A percentile compares a stretch with the other conserved stretches of the same genome.
Conservation (phyloP, 1,140 invertebrate genomes). For the Caenorhabditis remanei region DNA sequence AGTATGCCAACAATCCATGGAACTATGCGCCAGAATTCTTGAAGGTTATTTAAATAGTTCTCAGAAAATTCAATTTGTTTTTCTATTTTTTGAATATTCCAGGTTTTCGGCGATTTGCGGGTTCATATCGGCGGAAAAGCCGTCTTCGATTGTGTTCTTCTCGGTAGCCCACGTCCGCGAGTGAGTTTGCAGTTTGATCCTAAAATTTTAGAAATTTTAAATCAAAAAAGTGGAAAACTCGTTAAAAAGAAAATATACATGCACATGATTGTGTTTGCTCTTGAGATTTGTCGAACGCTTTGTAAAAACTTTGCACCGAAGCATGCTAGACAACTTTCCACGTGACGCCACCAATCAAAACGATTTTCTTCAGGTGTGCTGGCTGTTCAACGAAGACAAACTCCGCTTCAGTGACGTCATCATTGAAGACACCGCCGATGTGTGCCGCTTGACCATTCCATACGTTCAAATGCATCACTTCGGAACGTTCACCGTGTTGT, state of each 20-base stretch:
- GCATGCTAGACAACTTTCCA: not conserved
- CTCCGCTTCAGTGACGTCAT: constrained; percentile 73
- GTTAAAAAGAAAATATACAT: too few relatives aligned
- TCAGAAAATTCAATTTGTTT: not conserved
- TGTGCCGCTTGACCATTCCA: constrained; percentile 74
- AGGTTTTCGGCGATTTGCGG: constrained; percentile 76
- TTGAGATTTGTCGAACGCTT: too few relatives aligned
- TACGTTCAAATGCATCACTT: constrained; percentile 71
- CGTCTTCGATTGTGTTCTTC: constrained; percentile 77
- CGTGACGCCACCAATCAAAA: not conserved
- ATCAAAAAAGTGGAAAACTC: too few relatives aligned
- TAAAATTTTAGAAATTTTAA: not conserved
- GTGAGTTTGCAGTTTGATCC: constrained; percentile 60
- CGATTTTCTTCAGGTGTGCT: constrained; percentile 72
- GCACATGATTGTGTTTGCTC: too few relatives aligned
- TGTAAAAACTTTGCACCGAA: too few relatives aligned
- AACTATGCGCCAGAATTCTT: constrained; percentile 74
- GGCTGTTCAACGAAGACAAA: constrained; percentile 78
- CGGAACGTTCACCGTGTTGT: constrained; percentile 75
- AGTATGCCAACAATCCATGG: constrained; percentile 77
- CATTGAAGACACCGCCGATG: constrained; percentile 75
- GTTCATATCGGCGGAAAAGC: constrained; percentile 72
- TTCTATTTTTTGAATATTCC: not conserved
- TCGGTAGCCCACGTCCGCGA: constrained; percentile 75
- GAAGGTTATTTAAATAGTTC: constrained; percentile 66